Evolutionary conservation across 1,140 invertebrate genomes (phyloP).

Genomic region (Portunus trituberculatus): DNA sequence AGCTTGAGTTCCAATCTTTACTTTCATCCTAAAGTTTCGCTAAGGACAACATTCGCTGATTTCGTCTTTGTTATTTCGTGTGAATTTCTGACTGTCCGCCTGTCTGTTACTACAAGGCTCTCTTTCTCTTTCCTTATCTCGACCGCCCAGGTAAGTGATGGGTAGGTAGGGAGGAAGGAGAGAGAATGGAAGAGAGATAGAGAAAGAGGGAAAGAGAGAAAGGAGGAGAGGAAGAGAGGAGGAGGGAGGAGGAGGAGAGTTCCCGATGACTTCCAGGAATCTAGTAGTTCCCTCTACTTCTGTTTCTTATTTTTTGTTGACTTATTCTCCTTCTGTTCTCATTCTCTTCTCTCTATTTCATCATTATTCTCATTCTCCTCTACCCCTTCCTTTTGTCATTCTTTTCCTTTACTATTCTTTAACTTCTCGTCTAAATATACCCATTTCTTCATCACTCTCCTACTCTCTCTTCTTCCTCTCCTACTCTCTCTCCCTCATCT

Average conservation of each 20-base stretch:
- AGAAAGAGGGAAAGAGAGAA: background rate
- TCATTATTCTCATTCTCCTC: too few relatives aligned
- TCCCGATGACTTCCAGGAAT: background rate
- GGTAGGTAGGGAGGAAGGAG: background rate
- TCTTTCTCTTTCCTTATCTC: conserved; percentile 23
- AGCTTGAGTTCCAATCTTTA: background rate
- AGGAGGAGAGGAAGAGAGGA: too few relatives aligned
- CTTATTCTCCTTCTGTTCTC: too few relatives aligned
- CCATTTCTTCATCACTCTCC: too few relatives aligned
- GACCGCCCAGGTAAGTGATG: background rate
- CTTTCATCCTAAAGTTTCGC: background rate
- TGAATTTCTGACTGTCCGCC: background rate
- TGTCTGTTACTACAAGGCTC: background rate
- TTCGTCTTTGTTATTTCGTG: background rate
- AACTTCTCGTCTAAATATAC: too few relatives aligned
- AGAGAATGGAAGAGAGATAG: background rate
- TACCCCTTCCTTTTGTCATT: background rate
- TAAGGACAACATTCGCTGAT: background rate
- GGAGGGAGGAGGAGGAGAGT: background rate
- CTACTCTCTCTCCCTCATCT: background rate
- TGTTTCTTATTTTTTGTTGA: too few relatives aligned
- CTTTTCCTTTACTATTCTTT: too few relatives aligned
- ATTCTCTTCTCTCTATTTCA: too few relatives aligned
- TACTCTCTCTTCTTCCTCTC: background rate
- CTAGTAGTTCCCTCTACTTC: background rate